Percentiles rank a stretch among this genome's conserved stretches.
phyloP scores from a whole-genome alignment of 2,113 vertebrate genomes.

The Alouatta palliata region DNA sequence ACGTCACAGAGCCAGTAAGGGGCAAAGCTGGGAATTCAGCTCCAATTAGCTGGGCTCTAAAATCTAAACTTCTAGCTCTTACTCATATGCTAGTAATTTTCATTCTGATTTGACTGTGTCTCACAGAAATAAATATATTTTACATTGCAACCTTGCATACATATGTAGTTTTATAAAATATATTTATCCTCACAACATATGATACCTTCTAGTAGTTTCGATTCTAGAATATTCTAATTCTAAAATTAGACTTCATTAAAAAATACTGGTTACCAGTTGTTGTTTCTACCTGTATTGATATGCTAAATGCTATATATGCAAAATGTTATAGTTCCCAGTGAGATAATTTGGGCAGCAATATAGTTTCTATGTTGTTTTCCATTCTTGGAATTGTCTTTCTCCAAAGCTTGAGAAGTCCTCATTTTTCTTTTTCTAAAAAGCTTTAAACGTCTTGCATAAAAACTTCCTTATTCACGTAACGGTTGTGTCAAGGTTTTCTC shows the following conservation, averaged over 20 bases:
- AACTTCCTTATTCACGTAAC: neutral
- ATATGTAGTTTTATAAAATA: neutral
- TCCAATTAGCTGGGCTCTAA: neutral
- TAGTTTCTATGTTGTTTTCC: neutral
- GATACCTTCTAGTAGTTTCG: neutral
- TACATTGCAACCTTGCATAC: neutral
- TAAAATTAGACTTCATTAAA: slow-evolving; percentile 12
- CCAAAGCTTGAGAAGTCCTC: neutral
- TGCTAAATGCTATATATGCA: neutral
- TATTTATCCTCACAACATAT: neutral
- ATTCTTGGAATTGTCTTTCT: neutral
- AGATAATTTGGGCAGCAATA: neutral
- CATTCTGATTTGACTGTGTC: neutral
- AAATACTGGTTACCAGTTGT: neutral
- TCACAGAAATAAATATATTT: slow-evolving; percentile 27
- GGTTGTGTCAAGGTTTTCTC: neutral
- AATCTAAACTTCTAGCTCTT: slow-evolving; percentile 18
- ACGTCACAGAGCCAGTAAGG: neutral
- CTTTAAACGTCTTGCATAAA: neutral
- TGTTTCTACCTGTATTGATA: neutral
- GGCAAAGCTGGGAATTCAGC: neutral
- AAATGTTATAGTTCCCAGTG: neutral
- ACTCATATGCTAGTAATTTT: neutral
- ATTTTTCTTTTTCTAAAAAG: neutral
- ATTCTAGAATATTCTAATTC: neutral